Evolutionary conservation across 2,888 invertebrate species (phyloP).

Genomic region (Podotricha telesiphe): DNA sequence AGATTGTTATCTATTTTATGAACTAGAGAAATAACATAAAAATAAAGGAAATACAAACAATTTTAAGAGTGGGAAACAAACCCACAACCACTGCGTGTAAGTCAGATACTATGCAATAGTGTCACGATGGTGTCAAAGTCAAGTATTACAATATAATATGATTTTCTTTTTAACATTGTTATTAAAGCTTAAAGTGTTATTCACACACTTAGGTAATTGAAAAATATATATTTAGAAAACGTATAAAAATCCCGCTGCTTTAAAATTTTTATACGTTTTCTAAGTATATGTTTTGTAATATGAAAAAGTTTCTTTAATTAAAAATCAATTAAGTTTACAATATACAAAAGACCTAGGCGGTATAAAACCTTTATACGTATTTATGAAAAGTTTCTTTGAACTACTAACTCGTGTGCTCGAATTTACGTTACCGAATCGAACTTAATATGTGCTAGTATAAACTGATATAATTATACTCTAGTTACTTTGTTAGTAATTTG

Average conservation of each 20-base stretch:
- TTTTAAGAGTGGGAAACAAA: too few relatives aligned
- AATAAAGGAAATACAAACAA: too few relatives aligned
- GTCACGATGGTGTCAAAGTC: neutral
- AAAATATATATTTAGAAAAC: too few relatives aligned
- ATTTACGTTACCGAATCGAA: neutral
- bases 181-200: too few relatives aligned
- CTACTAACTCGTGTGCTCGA: slow-evolving; percentile 7
- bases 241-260: too few relatives aligned
- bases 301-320: neutral
- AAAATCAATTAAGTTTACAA: neutral
- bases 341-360: neutral
- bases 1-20: too few relatives aligned
- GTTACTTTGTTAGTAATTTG: too few relatives aligned
- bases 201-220: too few relatives aligned
- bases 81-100: neutral
- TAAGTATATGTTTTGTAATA: too few relatives aligned
- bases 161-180: too few relatives aligned
- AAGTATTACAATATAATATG: neutral
- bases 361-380: slow-evolving; percentile 15
- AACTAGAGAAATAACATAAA: too few relatives aligned
- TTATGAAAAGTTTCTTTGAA: slow-evolving; percentile 16
- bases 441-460: neutral
- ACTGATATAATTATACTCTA: neutral
- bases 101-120: neutral
- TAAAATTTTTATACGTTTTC: too few relatives aligned